Evolutionary conservation across 2,888 invertebrate species (phyloP), one percentile per base, ranked within the genome.

Genomic region (Melieria omissa): DNA sequence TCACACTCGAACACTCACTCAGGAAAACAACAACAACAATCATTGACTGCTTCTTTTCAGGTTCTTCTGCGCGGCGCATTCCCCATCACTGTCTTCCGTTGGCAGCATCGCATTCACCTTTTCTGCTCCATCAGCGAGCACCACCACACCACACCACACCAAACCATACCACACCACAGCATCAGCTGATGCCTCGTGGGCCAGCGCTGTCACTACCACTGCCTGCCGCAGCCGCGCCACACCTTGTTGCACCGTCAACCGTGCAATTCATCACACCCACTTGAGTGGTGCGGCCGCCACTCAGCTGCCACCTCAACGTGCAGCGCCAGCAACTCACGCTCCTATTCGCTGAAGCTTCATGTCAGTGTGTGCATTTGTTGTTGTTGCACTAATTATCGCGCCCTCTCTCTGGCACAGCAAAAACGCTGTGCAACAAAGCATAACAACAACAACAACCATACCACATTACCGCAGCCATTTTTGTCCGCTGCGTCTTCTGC

Each of bases 391-490:
- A 74, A 74, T 74, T 74, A 74, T 74, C 65, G 63, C 78, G 78
- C 80, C 78, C 80, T 80, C 77, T 75, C 80, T 81, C 78, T 29
- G 29, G 29, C 29, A 29, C 29, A 29, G 29, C 29, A 29, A 29
- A 29, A 29, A 29, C 29, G 29, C 29, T 0, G 29, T 29, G 29
- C 29, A 29, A 29, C 29, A 29, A 29, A 29, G 29, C 29, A 29
- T 3, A 29, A 29, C 29, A 29, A 29, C 29, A 29, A 29, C 16
- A 16, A 16, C 1, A 16, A 16, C 29, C 29, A 80, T 78, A 79
- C 82, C 81, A 82, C 81, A 82, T 81, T 82, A 82, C 80, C 75
- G 82, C 81, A 81, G 82, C 81, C 82, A 81, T 82, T 75, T 47
- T 67, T 71, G 10, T 52, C 46, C 9, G 10, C 65, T 54, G 10